Evolutionary conservation across 2,113 vertebrate species (phyloP), one percentile per base, ranked within the genome.

Genomic region (Danionella cerebrum): DNA sequence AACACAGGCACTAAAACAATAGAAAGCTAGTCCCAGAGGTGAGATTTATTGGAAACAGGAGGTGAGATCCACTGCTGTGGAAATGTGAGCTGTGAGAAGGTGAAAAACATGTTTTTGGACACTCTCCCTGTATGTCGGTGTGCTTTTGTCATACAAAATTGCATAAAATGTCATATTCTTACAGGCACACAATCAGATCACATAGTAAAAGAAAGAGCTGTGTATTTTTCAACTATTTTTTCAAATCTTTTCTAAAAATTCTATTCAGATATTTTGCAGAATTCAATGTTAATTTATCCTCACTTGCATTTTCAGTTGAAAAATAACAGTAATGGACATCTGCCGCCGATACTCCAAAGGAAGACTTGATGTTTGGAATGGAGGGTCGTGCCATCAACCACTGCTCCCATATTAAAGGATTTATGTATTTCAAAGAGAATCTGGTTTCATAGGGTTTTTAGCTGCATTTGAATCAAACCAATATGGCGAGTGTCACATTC

Each of bases 381-480:
- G n/a, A n/a, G n/a, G 22, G 75, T 38, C 29, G 31, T 63, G 51
- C 35, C 24, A 54, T 51, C 45, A 18, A 41, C 44, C 19, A 39
- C 9, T 31, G 54, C 24, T 36, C 22, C 24, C 36, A 8, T 9
- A 27, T 36, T 70, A 57, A 60, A 60, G 39, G 25, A 27, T 66
- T 74, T 66, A 39, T 44, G 22, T 76, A 65, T 70, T 63, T 60
- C 33, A 59, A 54, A 70, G 50, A 65, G 69, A 66, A 55, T 72
- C 47, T 68, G 6, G 35, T 67, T 68, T 76, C 63, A 76, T 59
- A 67, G 39, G 39, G 60, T 63, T 64, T 68, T 73, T 69, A 70
- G 31, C 41, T 69, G 62, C 57, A 59, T 78, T 67, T 70, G 52
- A 71, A 71, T 78, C 63, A 80, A 72, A 72, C 47, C 69, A 69